These are phyloP conservation scores for Tenualosa ilisha DNA, from an alignment of 2,797 vertebrate genomes.

Conservation along the genomic window DNA sequence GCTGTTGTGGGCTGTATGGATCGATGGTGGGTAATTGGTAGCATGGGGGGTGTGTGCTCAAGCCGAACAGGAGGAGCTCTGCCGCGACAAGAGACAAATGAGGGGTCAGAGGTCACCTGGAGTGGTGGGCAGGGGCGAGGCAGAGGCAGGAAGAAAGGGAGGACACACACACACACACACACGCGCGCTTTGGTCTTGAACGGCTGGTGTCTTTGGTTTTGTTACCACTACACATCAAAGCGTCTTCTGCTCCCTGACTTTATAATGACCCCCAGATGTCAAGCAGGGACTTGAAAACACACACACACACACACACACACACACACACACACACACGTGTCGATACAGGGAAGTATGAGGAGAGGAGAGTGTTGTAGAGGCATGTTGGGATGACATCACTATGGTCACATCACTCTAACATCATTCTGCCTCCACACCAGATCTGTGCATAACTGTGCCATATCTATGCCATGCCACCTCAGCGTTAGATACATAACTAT, in stretches of 20 bases:
- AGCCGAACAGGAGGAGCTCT: conserved; percentile 44
- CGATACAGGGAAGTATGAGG: not conserved
- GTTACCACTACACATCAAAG: conserved; percentile 40
- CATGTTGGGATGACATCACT: not conserved
- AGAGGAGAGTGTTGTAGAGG: not conserved
- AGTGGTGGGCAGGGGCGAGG: conserved; percentile 25
- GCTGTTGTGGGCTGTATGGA: conserved; percentile 38
- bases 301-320: not conserved
- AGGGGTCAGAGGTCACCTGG: conserved; percentile 5
- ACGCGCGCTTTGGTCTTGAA: not conserved
- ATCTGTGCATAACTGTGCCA: too few species aligned
- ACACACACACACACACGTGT: not conserved
- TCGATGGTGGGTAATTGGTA: conserved; percentile 59
- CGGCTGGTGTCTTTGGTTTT: not conserved
- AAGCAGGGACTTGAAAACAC: not conserved
- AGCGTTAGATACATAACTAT: too few species aligned
- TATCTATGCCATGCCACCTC: too few species aligned
- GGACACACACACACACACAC: conserved; percentile 9
- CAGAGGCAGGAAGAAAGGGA: not conserved
- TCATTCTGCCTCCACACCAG: not conserved
- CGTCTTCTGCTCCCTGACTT: conserved; percentile 4
- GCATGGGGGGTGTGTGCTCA: conserved; percentile 39
- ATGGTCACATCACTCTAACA: not conserved
- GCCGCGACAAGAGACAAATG: conserved; percentile 52
- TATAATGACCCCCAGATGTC: conserved; percentile 25